Evolutionary conservation across 2,888 invertebrate genomes (phyloP), one percentile per base, ranked within the genome.

Genomic region (Horisme vitalbata): DNA sequence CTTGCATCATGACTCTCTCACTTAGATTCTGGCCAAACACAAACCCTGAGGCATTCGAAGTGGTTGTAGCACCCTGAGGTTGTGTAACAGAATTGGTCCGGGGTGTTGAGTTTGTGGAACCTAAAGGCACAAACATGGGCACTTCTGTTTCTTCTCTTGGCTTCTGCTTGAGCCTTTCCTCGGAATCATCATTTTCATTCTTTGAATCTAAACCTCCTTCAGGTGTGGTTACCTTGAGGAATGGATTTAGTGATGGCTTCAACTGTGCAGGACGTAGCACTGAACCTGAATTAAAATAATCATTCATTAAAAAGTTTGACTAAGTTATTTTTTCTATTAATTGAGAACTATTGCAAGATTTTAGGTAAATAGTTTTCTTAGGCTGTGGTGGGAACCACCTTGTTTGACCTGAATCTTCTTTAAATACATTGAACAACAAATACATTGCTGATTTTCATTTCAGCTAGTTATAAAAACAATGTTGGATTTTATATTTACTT

Each of bases 11-110:
- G 6, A 96, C 97, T 61, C 97, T 91, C 59, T 96, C 97, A 66
- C 95, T 95, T 34, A 97, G 91, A 82, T 97, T 97, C 78, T 97
- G 96, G 1, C 97, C 97, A 79, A 98, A 98, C 8, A 97, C 95
- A 89, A 97, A 97, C 21, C 93, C 93, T 12, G 58, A 55, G 14
- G 91, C 87, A 39, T 91, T 91, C 21, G 93, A 91, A 1, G 82
- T 71, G 43, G 72, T 71, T 0, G 83, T 68, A 8, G 80, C 63
- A 1, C 83, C 70, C 23, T 83, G 82, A 1, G 68, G 71, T 0
- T 76, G 63, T 1, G 93, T 93, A 4, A 91, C 91, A 31, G 91
- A 87, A 45, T 91, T 61, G 3, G 75, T 71, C 12, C 83, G 75
- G 6, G 83, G 60, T 12, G 83, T 71, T 0, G 71, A 71, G 63